These are phyloP conservation scores for Micrastur ruficollis DNA, from an alignment of 2,797 vertebrate genomes.

Conservation along the genomic window DNA sequence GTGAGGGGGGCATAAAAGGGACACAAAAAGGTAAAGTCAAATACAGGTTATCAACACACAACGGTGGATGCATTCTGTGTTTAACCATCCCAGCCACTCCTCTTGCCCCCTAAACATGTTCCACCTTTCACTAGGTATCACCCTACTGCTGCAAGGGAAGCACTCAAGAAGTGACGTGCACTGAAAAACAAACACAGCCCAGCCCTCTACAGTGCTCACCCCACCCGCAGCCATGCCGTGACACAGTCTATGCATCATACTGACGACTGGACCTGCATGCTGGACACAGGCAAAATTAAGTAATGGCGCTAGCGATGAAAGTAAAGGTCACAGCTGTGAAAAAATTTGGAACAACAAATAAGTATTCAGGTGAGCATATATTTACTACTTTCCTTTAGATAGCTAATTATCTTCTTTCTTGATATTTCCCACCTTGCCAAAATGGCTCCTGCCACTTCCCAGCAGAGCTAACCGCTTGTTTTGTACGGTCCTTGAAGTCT, in stretches of 20 bases:
- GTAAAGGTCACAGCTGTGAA: not conserved
- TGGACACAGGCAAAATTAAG: not conserved
- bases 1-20: not conserved
- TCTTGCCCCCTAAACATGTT: not conserved
- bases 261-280: fast-evolving
- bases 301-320: not conserved
- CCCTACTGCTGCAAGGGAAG: not conserved
- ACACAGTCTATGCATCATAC: not conserved
- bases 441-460: not conserved
- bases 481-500: not conserved
- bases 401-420: not conserved
- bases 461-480: not conserved
- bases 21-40: not conserved
- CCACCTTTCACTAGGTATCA: not conserved
- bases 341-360: not conserved
- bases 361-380: not conserved
- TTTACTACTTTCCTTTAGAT: not conserved
- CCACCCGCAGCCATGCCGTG: not conserved
- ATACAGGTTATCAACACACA: not conserved
- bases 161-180: not conserved
- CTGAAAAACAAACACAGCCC: not conserved
- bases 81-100: not conserved
- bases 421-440: not conserved
- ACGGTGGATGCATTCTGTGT: not conserved
- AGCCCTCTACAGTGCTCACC: not conserved